A percentile compares a stretch with the other conserved stretches of the same genome.
phyloP scores from a whole-genome alignment of 1,140 invertebrate genomes.

The Drosophila insularis region DNA sequence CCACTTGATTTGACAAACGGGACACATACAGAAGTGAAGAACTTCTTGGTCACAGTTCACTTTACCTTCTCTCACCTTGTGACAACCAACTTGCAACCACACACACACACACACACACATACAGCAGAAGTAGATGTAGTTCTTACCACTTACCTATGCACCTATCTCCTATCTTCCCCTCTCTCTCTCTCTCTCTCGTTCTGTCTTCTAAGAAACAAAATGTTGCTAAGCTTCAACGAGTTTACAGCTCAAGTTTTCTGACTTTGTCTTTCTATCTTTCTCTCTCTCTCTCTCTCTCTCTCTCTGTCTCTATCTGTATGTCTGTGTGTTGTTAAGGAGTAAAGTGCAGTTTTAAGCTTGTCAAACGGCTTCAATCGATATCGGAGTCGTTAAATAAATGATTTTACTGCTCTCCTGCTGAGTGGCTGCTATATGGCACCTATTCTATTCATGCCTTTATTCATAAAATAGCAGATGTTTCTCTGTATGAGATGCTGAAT shows the following conservation, averaged over 20 bases:
- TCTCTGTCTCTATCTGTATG: not conserved
- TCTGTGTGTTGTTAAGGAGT: not conserved
- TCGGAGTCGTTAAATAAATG: not conserved
- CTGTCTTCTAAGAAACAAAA: not conserved
- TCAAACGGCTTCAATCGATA: not conserved
- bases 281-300: no score
- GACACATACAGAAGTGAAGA: not conserved
- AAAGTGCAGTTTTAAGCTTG: slow-evolving; percentile 1
- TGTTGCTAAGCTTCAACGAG: slow-evolving; percentile 1
- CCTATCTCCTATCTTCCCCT: no score
- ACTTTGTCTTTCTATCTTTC: not conserved
- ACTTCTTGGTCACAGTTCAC: no score
- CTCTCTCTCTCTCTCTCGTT: no score
- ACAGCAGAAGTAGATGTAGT: not conserved
- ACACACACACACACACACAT: not conserved
- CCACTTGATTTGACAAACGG: slow-evolving; percentile 58
- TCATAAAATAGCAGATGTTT: no score
- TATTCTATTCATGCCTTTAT: not conserved
- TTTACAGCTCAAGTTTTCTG: slow-evolving; percentile 4
- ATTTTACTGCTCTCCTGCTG: not conserved
- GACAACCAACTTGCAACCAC: not conserved
- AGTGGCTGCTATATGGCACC: not conserved
- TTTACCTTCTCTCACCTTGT: not conserved
- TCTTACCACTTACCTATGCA: not conserved
- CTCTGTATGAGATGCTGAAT: no score